A percentile compares a stretch with the other conserved stretches of the same genome.
Conservation (phyloP, 2,888 invertebrate genomes). For the Ligdia adustata region DNA sequence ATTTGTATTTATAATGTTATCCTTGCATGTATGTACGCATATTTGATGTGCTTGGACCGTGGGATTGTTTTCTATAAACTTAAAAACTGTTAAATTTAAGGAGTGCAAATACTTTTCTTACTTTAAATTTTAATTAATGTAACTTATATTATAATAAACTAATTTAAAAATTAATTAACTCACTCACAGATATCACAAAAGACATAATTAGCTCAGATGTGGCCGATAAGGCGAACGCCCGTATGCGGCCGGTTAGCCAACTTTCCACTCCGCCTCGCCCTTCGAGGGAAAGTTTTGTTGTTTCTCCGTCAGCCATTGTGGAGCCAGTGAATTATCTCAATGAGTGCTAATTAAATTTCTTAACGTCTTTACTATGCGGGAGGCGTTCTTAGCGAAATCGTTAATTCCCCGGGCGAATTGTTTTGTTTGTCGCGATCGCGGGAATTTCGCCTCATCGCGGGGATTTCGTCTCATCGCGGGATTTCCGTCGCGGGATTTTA, state of each 20-base stretch:
- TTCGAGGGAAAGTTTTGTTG: constrained; percentile 52
- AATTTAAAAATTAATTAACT: too few species aligned
- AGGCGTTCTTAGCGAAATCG: constrained; percentile 52
- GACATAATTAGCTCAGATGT: neutral
- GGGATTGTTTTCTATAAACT: too few species aligned
- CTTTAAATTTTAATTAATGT: too few species aligned
- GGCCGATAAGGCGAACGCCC: neutral
- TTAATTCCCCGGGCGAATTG: constrained; percentile 61
- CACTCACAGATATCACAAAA: too few species aligned
- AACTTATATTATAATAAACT: too few species aligned
- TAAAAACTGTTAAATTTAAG: too few species aligned
- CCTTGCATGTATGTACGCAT: too few species aligned
- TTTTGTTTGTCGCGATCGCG: constrained; percentile 57
- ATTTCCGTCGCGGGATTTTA: constrained; percentile 42
- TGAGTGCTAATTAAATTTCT: constrained; percentile 76
- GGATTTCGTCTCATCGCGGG: constrained; percentile 33
- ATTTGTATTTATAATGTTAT: too few species aligned
- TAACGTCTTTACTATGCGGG: constrained; percentile 65
- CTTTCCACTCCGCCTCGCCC: constrained; percentile 39
- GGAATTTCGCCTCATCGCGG: constrained; percentile 39
- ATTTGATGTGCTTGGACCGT: too few species aligned
- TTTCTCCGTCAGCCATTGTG: constrained; percentile 64
- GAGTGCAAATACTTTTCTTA: too few species aligned
- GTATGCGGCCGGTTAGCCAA: constrained; percentile 3
- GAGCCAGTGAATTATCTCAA: constrained; percentile 72